Percentiles rank a stretch among this genome's conserved stretches.
phyloP scores from a whole-genome alignment of 1,140 invertebrate genomes.

The Lepidurus packardi region DNA sequence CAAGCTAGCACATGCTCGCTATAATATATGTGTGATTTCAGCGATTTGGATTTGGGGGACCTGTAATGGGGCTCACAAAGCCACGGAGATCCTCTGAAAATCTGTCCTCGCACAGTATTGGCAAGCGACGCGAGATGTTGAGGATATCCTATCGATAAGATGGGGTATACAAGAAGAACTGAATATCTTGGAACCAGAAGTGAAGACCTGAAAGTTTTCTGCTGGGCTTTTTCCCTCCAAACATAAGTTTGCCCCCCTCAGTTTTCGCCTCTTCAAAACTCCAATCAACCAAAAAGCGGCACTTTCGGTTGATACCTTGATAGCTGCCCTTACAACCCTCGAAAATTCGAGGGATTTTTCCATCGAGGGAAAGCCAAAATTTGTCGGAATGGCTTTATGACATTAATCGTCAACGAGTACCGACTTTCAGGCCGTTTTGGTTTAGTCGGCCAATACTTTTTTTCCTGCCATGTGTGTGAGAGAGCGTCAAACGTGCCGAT shows the following conservation, averaged over 20 bases:
- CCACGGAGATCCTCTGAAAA: too few relatives aligned
- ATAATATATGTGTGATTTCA: conserved; percentile 16
- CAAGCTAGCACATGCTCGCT: conserved; percentile 18
- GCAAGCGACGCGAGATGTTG: too few relatives aligned
- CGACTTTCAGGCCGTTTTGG: conserved; percentile 4
- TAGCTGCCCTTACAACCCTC: too few relatives aligned
- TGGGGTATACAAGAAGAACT: too few relatives aligned
- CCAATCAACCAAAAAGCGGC: neutral
- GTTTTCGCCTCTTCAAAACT: neutral
- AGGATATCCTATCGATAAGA: too few relatives aligned
- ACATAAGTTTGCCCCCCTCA: neutral
- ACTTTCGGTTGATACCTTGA: neutral
- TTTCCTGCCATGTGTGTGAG: neutral
- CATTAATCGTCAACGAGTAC: neutral
- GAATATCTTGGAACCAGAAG: too few relatives aligned
- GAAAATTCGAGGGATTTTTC: too few relatives aligned
- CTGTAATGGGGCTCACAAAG: too few relatives aligned
- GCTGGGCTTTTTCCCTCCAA: neutral
- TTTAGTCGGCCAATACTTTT: neutral
- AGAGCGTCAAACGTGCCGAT: neutral
- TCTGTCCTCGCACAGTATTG: too few relatives aligned
- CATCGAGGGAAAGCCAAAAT: neutral
- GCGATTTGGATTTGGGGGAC: neutral
- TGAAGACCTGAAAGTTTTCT: neutral
- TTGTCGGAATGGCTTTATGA: conserved; percentile 10